Percentiles rank a stretch among this genome's conserved stretches.
phyloP scores from a whole-genome alignment of 2,113 vertebrate genomes.

The Shinisaurus crocodilurus region DNA sequence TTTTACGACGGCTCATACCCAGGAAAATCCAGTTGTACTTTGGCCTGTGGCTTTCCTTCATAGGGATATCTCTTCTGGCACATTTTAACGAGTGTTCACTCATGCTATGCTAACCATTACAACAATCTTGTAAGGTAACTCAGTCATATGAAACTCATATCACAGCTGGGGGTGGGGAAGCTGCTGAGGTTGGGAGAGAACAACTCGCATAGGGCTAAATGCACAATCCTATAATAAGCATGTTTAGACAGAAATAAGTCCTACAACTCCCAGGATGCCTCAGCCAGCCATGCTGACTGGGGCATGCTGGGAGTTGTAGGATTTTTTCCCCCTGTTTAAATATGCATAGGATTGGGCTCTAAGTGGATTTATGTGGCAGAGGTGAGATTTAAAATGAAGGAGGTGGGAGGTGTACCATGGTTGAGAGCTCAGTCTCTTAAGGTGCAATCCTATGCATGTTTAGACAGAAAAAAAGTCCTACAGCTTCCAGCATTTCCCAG shows the following conservation, averaged over 20 bases:
- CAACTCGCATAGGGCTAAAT: no score
- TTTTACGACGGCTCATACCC: neutral
- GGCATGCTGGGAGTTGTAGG: no score
- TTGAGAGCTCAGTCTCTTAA: neutral
- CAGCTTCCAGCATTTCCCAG: no score
- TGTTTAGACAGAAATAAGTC: no score
- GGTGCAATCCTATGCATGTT: neutral
- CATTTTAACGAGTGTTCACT: neutral
- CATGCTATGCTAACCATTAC: neutral
- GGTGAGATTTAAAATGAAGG: neutral
- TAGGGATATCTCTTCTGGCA: neutral
- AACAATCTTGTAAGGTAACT: neutral
- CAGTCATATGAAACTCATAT: no score
- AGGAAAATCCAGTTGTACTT: neutral
- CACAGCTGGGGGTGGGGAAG: neutral
- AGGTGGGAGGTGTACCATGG: neutral
- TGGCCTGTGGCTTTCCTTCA: conserved; percentile 30
- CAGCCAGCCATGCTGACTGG: no score
- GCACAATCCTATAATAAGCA: no score
- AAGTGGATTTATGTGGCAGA: neutral
- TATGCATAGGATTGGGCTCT: no score
- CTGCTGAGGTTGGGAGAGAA: neutral
- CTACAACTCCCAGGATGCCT: no score
- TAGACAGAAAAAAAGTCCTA: no score
- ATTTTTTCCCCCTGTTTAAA: no score